phyloP scores from a whole-genome alignment of 2,113 vertebrate species.

The Ramphastos sulfuratus region DNA sequence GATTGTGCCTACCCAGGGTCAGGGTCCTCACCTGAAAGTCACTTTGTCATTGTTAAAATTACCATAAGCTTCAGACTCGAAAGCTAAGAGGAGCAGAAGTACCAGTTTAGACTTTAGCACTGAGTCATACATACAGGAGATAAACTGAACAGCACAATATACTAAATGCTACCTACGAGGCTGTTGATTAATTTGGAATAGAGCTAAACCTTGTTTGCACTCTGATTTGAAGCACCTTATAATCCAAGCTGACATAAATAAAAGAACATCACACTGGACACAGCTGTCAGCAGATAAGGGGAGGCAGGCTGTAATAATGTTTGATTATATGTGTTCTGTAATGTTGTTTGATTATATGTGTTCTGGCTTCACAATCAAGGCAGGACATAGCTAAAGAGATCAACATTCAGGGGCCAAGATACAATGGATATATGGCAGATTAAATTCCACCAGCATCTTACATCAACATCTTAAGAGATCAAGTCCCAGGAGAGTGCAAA shows the following conservation, averaged over 20 bases:
- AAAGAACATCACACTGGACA: not conserved
- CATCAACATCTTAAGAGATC: not conserved
- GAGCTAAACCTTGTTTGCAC: not conserved
- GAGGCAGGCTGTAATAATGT: not conserved
- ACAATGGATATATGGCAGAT: not conserved
- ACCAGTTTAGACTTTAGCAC: not conserved
- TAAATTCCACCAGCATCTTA: not conserved
- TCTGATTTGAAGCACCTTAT: not conserved
- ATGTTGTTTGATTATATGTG: not conserved
- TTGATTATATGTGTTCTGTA: not conserved
- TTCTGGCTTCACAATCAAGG: not conserved
- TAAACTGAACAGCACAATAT: not conserved
- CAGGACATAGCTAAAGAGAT: not conserved
- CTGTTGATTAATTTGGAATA: not conserved
- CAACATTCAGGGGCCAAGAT: not conserved
- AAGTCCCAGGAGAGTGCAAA: not conserved
- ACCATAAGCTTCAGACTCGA: not conserved
- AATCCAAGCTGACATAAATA: not conserved
- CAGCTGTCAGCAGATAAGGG: not conserved
- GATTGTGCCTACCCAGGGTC: no score
- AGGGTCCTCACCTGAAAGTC: not conserved
- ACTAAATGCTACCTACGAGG: rapidly evolving
- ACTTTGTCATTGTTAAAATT: not conserved
- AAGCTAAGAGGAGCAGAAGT: not conserved
- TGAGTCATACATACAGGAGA: not conserved